Evolutionary conservation across 2,113 vertebrate species (phyloP).

Genomic region (Gadus chalcogrammus): DNA sequence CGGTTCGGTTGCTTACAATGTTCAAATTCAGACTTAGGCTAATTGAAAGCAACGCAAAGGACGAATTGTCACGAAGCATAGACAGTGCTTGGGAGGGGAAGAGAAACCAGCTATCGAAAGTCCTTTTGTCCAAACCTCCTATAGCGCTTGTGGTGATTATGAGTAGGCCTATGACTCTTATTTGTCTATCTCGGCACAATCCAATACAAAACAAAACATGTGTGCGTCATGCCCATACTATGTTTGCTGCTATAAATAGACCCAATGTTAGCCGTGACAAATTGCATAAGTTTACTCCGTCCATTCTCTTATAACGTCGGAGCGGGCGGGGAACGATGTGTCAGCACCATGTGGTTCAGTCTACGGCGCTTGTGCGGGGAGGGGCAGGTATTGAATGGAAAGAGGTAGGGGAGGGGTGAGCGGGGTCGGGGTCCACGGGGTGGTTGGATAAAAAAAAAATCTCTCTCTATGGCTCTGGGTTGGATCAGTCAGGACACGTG

Average conservation of each 20-base stretch:
- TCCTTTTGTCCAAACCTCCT: no score
- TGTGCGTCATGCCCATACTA: slow-evolving; percentile 11
- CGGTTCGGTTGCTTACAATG: no score
- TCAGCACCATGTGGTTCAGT: slow-evolving; percentile 45
- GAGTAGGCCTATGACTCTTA: slow-evolving; percentile 13
- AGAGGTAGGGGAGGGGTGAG: background rate
- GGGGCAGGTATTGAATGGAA: background rate
- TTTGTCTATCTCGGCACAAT: slow-evolving; percentile 8
- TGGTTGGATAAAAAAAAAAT: no score
- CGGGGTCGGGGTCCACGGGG: background rate
- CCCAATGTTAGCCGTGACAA: background rate
- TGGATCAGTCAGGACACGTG: background rate
- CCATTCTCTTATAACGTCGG: slow-evolving; percentile 27
- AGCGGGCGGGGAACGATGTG: slow-evolving; percentile 46
- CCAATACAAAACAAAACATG: slow-evolving; percentile 4
- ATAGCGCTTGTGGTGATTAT: slow-evolving; percentile 1
- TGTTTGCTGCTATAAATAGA: slow-evolving; percentile 43
- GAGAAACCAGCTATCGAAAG: no score
- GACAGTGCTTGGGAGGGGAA: no score
- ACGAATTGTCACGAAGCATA: no score
- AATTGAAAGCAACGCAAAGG: no score
- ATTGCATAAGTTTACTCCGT: slow-evolving; percentile 20
- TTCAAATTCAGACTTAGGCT: no score
- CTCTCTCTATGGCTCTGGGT: background rate
- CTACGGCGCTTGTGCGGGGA: slow-evolving; percentile 12